phyloP scores from a whole-genome alignment of 2,113 vertebrate species.

The Empidonax alnorum region DNA sequence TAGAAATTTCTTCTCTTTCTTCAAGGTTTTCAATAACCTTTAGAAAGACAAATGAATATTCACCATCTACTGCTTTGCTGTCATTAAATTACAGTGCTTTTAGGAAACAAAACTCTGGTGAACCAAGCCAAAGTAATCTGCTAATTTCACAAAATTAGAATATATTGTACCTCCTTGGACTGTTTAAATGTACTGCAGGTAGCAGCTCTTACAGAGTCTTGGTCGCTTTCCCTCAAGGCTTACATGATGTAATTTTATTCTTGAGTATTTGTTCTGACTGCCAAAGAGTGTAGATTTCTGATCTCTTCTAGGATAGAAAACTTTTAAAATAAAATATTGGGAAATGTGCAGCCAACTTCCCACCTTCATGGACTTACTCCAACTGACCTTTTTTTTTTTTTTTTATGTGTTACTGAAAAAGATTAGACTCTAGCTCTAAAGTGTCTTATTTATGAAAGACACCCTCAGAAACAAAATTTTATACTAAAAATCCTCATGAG shows the following conservation, averaged over 20 bases:
- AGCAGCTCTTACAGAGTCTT: neutral
- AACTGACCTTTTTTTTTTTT: neutral
- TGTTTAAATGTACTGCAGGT: neutral
- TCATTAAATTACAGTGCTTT: constrained; percentile 45
- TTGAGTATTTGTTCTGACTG: neutral
- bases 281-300: neutral
- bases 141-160: constrained; percentile 5
- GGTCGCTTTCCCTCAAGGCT: neutral
- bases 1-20: constrained; percentile 54
- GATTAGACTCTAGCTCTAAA: neutral
- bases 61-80: neutral
- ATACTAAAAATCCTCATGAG: neutral
- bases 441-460: neutral
- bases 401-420: neutral
- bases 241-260: neutral
- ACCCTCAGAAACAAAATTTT: neutral
- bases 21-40: constrained; percentile 39
- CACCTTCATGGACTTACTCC: neutral
- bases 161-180: neutral
- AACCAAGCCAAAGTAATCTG: constrained; percentile 7
- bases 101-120: neutral
- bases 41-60: neutral
- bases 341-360: neutral
- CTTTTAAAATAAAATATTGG: neutral
- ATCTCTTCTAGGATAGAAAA: neutral